These are phyloP conservation scores for Mya arenaria DNA, from an alignment of 1,140 invertebrate species.

Conservation along the genomic window DNA sequence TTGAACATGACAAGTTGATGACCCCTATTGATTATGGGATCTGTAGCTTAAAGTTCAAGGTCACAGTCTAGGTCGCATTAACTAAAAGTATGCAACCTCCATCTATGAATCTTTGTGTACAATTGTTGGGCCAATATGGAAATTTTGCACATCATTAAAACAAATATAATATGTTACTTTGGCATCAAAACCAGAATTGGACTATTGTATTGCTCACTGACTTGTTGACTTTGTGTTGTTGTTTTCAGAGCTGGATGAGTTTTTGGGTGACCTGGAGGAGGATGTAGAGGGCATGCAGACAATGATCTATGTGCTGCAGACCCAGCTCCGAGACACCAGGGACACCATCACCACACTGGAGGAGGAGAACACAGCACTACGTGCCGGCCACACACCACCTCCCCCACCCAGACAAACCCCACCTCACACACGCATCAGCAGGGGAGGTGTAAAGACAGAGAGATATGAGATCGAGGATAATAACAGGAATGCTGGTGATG, in stretches of 20 bases:
- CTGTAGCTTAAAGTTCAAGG: too few relatives aligned
- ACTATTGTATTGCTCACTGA: too few relatives aligned
- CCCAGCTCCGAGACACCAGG: slow-evolving; percentile 86
- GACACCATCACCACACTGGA: slow-evolving; percentile 72
- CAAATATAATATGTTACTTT: too few relatives aligned
- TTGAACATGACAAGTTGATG: too few relatives aligned
- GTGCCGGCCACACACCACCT: slow-evolving; percentile 36
- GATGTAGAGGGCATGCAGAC: slow-evolving; percentile 99
- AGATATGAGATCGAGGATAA: slow-evolving; percentile 17
- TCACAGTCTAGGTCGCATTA: too few relatives aligned
- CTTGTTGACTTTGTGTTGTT: too few relatives aligned
- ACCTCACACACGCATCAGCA: not conserved
- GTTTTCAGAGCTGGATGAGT: slow-evolving; percentile 94
- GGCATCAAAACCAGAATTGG: too few relatives aligned
- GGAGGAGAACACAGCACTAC: slow-evolving; percentile 69
- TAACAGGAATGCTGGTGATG: slow-evolving; percentile 12
- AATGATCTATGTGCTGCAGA: slow-evolving; percentile 96
- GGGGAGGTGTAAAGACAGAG: slow-evolving; percentile 3
- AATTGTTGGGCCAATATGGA: too few relatives aligned
- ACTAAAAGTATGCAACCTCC: too few relatives aligned
- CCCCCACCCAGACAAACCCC: not conserved
- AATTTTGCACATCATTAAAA: too few relatives aligned
- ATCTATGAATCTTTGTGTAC: too few relatives aligned
- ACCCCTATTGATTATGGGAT: too few relatives aligned
- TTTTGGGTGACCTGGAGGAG: slow-evolving; percentile 97